Conservation (phyloP, 2,888 invertebrate genomes). For the Ctena decussata region DNA sequence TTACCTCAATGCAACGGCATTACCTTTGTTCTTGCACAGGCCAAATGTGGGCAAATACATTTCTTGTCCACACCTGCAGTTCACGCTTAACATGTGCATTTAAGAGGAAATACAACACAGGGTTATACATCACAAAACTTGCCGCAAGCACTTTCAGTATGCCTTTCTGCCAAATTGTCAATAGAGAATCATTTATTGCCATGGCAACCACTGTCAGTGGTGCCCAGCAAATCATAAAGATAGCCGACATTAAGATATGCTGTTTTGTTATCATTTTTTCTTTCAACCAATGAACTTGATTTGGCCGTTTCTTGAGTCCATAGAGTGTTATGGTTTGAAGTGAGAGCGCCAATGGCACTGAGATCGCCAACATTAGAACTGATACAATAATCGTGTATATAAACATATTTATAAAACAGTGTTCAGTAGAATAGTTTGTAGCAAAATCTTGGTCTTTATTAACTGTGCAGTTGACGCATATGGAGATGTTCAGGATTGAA, state of each 20-base stretch:
- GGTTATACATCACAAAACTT: constrained; percentile 19
- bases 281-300: constrained; percentile 46
- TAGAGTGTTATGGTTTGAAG: constrained; percentile 19
- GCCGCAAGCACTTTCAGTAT: constrained; percentile 13
- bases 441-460: neutral
- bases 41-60: no score
- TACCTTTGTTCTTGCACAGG: no score
- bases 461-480: neutral
- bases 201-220: constrained; percentile 17
- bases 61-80: constrained; percentile 1
- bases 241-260: constrained; percentile 19
- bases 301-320: constrained; percentile 34
- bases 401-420: neutral
- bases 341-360: neutral
- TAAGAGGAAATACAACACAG: constrained; percentile 34
- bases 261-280: constrained; percentile 50
- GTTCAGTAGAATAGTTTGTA: neutral
- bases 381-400: neutral
- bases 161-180: neutral
- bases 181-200: neutral
- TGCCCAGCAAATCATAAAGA: constrained; percentile 28
- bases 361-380: neutral
- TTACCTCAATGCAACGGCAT: no score
- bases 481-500: neutral
- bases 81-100: constrained; percentile 40